Evolutionary conservation across 2,797 vertebrate genomes (phyloP), one percentile per base, ranked within the genome.

Genomic region (Falco concolor): DNA sequence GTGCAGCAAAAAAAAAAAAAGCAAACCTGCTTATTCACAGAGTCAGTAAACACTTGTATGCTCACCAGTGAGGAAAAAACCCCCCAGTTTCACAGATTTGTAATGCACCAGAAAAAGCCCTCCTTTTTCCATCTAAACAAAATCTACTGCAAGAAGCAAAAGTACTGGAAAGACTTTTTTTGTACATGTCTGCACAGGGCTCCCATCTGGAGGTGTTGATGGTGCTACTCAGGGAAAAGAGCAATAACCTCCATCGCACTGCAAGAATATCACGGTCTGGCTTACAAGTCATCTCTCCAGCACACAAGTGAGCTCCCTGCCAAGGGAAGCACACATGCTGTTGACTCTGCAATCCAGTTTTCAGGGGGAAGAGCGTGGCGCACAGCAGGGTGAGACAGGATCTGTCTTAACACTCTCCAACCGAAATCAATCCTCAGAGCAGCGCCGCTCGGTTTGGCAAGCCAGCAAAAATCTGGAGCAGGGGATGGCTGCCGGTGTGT

Each of bases 61-160:
- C 13, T 69, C 72, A 40, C 4, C 14, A 13, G 32, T 0, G 17
- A 53, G 28, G 18, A 18, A 34, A 85, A 61, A 56, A 49, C 8
- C 2, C 0, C 40, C 40, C 40, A 24, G n/a, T 5, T 59, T 42
- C 20, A 73, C 0, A 0, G 2, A 54, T 59, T 40, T 59, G 7
- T 60, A 60, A 65, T 3, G 9, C 0, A 2, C 4, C 30, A 72
- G 30, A 60, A 65, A 75, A 59, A 69, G 24, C 40, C 18, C 38
- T 73, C 20, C 10, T 80, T 85, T 57, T 82, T 23, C 68, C 36
- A 54, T 13, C 47, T 56, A 25, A 54, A 69, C 13, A 14, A 92
- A 14, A 92, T 34, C 45, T 56, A 52, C 6, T 19, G 9, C 28
- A 81, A 87, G 61, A 34, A 85, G 15, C 4, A 4, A 14, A 84